These are phyloP conservation scores for Lordiphosa collinella DNA, from an alignment of 1,140 invertebrate species.

Conservation along the genomic window DNA sequence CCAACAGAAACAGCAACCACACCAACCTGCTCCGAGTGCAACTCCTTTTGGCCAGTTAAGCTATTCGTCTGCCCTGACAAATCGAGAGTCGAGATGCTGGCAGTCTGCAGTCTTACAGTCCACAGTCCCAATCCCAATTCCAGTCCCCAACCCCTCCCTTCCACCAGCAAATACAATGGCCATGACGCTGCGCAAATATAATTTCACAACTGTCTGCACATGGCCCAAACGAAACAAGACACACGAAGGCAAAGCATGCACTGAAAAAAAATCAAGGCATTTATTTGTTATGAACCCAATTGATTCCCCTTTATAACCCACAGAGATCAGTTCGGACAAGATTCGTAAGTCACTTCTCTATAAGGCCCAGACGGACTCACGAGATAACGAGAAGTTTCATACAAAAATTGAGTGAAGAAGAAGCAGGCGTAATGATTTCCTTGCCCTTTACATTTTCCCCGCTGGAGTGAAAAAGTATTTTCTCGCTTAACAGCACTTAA, in stretches of 20 bases:
- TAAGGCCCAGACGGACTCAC: no score
- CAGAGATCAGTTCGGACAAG: no score
- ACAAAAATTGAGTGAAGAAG: no score
- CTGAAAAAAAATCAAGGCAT: constrained; percentile 11
- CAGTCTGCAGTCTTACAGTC: constrained; percentile 12
- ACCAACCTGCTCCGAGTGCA: constrained; percentile 29
- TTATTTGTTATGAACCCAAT: no score
- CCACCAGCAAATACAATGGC: constrained; percentile 56
- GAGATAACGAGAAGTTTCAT: no score
- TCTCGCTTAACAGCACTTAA: no score
- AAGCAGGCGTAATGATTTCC: no score
- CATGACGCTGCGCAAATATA: constrained; percentile 75
- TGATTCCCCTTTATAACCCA: no score
- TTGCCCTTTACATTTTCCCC: no score
- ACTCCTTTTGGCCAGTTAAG: constrained; percentile 52
- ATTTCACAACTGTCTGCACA: constrained; percentile 78
- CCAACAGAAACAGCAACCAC: constrained; percentile 4
- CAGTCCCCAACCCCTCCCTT: constrained; percentile 13
- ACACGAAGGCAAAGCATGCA: constrained; percentile 24
- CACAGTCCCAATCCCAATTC: background rate
- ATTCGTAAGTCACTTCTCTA: no score
- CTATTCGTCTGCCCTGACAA: constrained; percentile 73
- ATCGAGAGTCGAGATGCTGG: constrained; percentile 42
- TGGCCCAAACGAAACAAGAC: constrained; percentile 50
- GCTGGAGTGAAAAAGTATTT: no score